Evolutionary conservation across 1,140 invertebrate genomes (phyloP).

Genomic region (Holcopasites calliopsidis): DNA sequence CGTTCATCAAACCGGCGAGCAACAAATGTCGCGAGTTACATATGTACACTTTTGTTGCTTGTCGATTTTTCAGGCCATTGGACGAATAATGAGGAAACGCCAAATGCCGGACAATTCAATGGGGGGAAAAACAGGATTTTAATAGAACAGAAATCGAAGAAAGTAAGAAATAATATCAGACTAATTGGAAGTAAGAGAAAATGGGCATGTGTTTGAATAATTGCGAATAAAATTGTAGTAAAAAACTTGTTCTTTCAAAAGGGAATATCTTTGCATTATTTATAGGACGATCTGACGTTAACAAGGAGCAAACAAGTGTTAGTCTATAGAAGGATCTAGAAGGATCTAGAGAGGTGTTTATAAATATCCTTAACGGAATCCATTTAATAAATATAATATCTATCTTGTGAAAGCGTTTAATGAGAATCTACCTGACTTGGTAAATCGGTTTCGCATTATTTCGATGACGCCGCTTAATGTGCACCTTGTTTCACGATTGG

Average conservation of each 20-base stretch:
- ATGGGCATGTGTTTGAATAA: no score
- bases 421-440: conserved; percentile 1
- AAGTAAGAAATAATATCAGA: no score
- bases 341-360: neutral
- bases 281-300: no score
- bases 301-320: no score
- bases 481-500: neutral
- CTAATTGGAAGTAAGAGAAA: no score
- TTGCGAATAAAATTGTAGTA: no score
- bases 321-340: neutral
- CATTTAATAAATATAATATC: neutral
- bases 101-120: neutral
- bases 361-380: no score
- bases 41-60: conserved; percentile 2
- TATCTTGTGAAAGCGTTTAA: neutral
- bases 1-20: neutral
- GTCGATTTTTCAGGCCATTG: no score
- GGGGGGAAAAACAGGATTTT: no score
- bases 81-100: neutral
- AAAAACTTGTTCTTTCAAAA: no score
- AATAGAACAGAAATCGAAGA: no score
- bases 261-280: no score
- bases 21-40: conserved; percentile 39
- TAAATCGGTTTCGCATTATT: neutral
- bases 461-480: neutral